Conservation (phyloP, 2,113 vertebrate genomes). For the Pterocles burchelli region DNA sequence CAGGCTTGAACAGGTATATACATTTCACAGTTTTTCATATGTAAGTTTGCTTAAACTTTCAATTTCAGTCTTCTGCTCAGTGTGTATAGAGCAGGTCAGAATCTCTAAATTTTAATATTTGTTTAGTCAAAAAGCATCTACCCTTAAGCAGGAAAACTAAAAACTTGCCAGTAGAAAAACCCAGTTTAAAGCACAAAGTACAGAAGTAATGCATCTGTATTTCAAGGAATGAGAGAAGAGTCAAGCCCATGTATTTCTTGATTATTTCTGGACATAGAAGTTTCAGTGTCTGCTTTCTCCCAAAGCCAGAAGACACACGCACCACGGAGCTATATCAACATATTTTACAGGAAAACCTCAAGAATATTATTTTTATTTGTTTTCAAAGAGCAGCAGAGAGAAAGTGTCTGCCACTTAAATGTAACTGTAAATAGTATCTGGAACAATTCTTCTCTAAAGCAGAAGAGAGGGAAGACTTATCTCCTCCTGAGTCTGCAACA, state of each 20-base stretch:
- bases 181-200: background rate
- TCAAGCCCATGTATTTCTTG: background rate
- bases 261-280: background rate
- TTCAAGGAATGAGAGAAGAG: background rate
- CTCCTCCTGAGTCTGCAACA: background rate
- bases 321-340: background rate
- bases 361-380: background rate
- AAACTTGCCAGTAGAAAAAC: background rate
- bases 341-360: background rate
- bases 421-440: background rate
- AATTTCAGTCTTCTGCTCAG: background rate
- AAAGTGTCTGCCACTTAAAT: background rate
- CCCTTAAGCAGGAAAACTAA: background rate
- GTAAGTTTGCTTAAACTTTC: background rate
- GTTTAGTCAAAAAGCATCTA: background rate
- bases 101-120: background rate
- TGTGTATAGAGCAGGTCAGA: background rate
- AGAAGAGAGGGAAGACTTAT: background rate
- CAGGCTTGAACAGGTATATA: constrained; percentile 23
- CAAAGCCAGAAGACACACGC: background rate
- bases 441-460: background rate
- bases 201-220: background rate
- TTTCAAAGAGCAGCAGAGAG: background rate
- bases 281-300: background rate
- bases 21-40: background rate